These are phyloP conservation scores for Nothobranchius kuhntae DNA, from an alignment of 2,113 vertebrate species.

Conservation along the genomic window DNA sequence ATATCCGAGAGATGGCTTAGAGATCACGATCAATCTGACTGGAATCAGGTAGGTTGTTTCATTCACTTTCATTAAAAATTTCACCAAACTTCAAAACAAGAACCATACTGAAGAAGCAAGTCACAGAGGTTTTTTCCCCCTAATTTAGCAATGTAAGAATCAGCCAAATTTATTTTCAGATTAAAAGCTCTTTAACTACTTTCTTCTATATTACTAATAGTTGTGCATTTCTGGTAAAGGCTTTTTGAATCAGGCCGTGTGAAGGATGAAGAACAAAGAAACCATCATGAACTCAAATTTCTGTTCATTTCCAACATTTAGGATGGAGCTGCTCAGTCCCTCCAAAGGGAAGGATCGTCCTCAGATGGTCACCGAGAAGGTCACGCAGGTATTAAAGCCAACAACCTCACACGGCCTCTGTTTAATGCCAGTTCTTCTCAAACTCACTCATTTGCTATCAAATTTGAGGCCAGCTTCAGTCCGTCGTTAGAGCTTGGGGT, in stretches of 20 bases:
- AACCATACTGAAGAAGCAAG: neutral
- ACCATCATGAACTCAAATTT: constrained; percentile 39
- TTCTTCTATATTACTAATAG: neutral
- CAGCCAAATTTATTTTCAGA: too few relatives aligned
- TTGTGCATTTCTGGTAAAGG: constrained; percentile 15
- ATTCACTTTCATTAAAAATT: neutral
- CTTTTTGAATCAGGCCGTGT: constrained; percentile 59
- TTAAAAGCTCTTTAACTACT: too few relatives aligned
- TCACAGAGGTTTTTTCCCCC: neutral
- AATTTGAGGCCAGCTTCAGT: neutral
- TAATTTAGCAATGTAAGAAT: neutral
- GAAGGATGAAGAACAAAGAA: constrained; percentile 48
- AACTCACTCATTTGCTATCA: neutral
- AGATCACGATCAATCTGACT: constrained; percentile 9
- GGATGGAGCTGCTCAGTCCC: constrained; percentile 67
- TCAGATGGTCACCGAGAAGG: constrained; percentile 75
- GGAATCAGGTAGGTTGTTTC: constrained; percentile 50
- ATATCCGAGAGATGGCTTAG: constrained; percentile 19
- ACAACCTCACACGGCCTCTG: neutral
- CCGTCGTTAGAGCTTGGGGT: neutral
- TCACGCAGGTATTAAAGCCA: constrained; percentile 69
- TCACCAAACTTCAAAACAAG: neutral
- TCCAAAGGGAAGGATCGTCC: constrained; percentile 72
- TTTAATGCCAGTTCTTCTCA: neutral
- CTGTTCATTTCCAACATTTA: constrained; percentile 31